phyloP scores from a whole-genome alignment of 1,140 invertebrate species.

The Camponotus floridanus region DNA sequence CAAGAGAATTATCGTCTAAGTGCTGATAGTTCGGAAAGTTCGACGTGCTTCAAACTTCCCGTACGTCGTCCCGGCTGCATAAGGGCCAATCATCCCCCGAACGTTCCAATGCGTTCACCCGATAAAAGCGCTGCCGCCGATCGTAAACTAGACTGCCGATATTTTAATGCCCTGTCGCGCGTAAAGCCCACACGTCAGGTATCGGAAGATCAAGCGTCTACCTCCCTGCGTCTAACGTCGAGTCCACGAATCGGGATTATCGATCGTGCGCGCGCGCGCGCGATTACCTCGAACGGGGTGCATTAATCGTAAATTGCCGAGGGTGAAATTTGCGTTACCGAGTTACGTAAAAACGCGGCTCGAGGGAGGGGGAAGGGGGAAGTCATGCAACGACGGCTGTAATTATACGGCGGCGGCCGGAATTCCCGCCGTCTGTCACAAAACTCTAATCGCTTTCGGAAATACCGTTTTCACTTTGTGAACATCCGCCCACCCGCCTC shows the following conservation, averaged over 20 bases:
- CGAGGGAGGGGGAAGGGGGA: no score
- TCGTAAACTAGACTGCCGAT: slow-evolving; percentile 38
- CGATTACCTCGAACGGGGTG: not conserved
- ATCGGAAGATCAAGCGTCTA: not conserved
- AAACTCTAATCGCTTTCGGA: slow-evolving; percentile 53
- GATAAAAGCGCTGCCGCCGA: slow-evolving; percentile 51
- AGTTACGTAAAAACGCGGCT: not conserved
- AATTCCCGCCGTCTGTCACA: slow-evolving; percentile 38
- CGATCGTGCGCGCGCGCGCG: not conserved
- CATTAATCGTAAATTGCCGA: slow-evolving; percentile 8
- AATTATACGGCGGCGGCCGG: slow-evolving; percentile 18
- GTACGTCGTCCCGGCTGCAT: slow-evolving; percentile 57
- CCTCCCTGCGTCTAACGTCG: not conserved
- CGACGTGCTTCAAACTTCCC: slow-evolving; percentile 65
- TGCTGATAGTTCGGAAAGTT: slow-evolving; percentile 64
- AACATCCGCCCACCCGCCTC: not conserved
- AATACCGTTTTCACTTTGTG: slow-evolving; percentile 48
- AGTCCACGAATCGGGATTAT: not conserved
- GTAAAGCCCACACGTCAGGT: slow-evolving; percentile 12
- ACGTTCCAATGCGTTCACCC: slow-evolving; percentile 44
- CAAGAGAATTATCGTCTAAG: slow-evolving; percentile 66
- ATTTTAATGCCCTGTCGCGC: slow-evolving; percentile 50
- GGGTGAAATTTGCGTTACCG: not conserved
- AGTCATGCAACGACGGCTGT: not conserved
- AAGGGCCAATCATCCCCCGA: slow-evolving; percentile 58